These are phyloP conservation scores for Phasia obesa DNA, from an alignment of 2,888 invertebrate species.

Conservation along the genomic window DNA sequence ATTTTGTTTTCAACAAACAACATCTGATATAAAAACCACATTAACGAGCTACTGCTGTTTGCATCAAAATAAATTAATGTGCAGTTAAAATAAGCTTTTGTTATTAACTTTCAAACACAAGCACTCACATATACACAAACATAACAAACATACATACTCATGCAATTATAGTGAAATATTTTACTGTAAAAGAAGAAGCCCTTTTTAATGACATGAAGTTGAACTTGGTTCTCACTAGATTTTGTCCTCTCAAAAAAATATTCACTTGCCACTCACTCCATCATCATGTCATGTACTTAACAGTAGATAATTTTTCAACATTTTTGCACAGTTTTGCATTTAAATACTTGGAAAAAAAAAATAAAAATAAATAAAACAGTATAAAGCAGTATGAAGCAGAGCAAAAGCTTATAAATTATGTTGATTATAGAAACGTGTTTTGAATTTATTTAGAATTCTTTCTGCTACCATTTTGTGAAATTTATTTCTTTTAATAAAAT, in stretches of 20 bases:
- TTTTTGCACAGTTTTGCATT: conserved; percentile 28
- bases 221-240: conserved; percentile 14
- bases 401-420: conserved; percentile 62
- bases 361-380: background rate
- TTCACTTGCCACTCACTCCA: background rate
- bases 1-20: background rate
- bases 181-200: background rate
- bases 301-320: conserved; percentile 25
- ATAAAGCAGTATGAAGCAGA: background rate
- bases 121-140: background rate
- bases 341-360: conserved; percentile 8
- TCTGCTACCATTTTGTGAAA: background rate
- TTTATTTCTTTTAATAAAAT: conserved; percentile 26
- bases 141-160: background rate
- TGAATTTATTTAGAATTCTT: conserved; percentile 42
- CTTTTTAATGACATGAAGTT: conserved; percentile 30
- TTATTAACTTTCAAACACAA: background rate
- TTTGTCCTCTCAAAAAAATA: background rate
- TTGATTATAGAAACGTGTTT: conserved; percentile 68
- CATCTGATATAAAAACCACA: conserved; percentile 40
- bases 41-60: conserved; percentile 30
- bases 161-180: background rate
- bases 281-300: background rate
- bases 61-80: conserved; percentile 38
- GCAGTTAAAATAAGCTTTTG: conserved; percentile 33